A percentile compares a stretch with the other conserved stretches of the same genome.
phyloP scores from a whole-genome alignment of 2,113 vertebrate genomes.

The Tringa solitaria region DNA sequence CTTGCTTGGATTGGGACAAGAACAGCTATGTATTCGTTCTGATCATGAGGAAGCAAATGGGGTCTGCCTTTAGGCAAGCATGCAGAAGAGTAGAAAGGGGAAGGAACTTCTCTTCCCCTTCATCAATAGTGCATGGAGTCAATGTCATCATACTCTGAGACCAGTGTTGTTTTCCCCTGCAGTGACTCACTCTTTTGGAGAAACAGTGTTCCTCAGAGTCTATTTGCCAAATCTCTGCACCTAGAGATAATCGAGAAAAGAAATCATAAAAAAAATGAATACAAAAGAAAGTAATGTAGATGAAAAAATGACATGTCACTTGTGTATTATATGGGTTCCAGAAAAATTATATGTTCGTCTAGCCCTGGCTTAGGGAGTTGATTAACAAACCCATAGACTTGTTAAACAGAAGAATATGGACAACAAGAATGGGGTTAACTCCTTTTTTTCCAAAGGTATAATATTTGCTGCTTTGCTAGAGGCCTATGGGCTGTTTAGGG shows the following conservation, averaged over 20 bases:
- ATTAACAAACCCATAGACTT: neutral
- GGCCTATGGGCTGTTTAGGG: neutral
- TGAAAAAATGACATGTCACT: neutral
- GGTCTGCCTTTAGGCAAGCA: neutral
- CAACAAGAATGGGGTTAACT: neutral
- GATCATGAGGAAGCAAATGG: neutral
- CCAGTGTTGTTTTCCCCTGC: neutral
- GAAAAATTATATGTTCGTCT: neutral
- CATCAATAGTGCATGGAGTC: neutral
- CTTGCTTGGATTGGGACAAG: neutral
- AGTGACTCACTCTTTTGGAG: rapidly evolving
- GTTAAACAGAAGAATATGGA: neutral
- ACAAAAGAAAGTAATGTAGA: neutral
- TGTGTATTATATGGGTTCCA: neutral
- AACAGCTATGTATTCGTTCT: neutral
- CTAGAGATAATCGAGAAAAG: neutral
- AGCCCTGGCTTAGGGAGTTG: neutral
- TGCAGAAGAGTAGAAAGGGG: neutral
- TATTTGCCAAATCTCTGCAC: neutral
- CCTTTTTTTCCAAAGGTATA: neutral
- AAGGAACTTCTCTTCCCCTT: neutral
- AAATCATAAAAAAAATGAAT: neutral
- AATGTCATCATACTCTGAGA: rapidly evolving
- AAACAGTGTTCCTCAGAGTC: neutral
- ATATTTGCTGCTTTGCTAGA: neutral